A percentile compares a stretch with the other conserved stretches of the same genome.
These are phyloP conservation scores for Drosophila punjabiensis DNA, from an alignment of 1,140 invertebrate species.

Conservation along the genomic window DNA sequence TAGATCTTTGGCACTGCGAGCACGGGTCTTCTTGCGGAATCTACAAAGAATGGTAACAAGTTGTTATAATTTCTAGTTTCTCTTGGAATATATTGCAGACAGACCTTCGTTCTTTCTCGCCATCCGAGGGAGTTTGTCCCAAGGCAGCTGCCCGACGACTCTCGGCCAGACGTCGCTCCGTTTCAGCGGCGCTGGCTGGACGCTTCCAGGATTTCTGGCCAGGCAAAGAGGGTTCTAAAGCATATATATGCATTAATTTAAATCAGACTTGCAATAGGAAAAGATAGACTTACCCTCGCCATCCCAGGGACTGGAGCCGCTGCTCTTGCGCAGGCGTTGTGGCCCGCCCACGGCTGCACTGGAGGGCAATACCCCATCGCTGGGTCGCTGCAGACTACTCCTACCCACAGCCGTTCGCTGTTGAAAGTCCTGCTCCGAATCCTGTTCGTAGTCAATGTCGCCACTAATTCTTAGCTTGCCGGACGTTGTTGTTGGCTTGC, in stretches of 20 bases:
- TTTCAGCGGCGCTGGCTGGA: conserved; percentile 88
- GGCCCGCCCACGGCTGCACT: conserved; percentile 42
- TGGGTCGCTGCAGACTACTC: conserved; percentile 79
- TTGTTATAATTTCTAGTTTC: not conserved
- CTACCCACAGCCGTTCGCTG: conserved; percentile 39
- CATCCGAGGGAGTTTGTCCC: conserved; percentile 84
- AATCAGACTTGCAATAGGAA: too few species aligned
- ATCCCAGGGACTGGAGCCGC: conserved; percentile 87
- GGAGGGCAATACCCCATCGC: conserved; percentile 38
- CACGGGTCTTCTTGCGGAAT: conserved; percentile 80
- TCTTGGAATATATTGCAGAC: not conserved
- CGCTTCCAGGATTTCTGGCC: conserved; percentile 88
- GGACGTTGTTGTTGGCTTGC: conserved; percentile 69
- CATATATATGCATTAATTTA: too few species aligned
- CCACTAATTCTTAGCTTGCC: conserved; percentile 71
- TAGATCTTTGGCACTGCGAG: conserved; percentile 75
- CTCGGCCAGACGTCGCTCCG: conserved; percentile 86
- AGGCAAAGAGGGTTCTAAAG: conserved; percentile 84
- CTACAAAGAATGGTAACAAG: conserved; percentile 16
- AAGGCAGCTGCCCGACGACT: conserved; percentile 77
- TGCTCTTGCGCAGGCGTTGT: conserved; percentile 82
- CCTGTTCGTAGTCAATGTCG: conserved; percentile 84
- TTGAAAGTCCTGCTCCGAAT: conserved; percentile 82
- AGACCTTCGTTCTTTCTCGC: conserved; percentile 82
- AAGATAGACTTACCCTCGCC: conserved; percentile 86